Evolutionary conservation across 2,888 invertebrate genomes (phyloP).

Genomic region (Pycnomerus fuliginosus): DNA sequence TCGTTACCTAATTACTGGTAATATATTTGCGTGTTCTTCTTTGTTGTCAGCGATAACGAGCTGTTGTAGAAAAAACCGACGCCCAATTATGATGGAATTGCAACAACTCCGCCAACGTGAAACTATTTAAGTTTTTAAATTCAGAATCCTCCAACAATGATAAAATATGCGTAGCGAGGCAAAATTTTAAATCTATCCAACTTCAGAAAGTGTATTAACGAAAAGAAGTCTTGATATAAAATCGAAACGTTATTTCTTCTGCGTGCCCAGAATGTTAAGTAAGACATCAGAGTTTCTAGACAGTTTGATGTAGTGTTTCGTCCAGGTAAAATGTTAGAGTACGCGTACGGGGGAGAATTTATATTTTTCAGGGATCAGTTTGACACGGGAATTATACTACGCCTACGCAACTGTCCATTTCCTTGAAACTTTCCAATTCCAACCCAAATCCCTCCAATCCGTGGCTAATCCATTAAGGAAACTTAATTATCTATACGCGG

Average conservation of each 20-base stretch:
- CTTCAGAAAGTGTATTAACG: conserved; percentile 17
- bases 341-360: conserved; percentile 34
- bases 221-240: conserved; percentile 21
- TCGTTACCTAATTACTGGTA: no score
- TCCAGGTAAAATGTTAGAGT: conserved; percentile 35
- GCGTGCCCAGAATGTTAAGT: conserved; percentile 37
- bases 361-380: conserved; percentile 38
- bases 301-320: conserved; percentile 44
- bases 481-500: no score
- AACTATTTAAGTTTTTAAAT: no score
- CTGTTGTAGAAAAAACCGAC: no score
- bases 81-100: no score
- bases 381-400: conserved; percentile 35
- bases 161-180: conserved; percentile 12
- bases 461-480: conserved; percentile 4
- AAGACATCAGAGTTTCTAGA: conserved; percentile 41
- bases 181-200: conserved; percentile 20
- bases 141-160: no score
- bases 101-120: no score
- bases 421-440: conserved; percentile 8
- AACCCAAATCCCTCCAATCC: conserved; percentile 4
- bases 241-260: conserved; percentile 27
- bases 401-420: conserved; percentile 24
- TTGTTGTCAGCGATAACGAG: no score
- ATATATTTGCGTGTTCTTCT: no score